These are phyloP conservation scores for Paracanthobrama guichenoti DNA, from an alignment of 2,113 vertebrate species.

Conservation along the genomic window DNA sequence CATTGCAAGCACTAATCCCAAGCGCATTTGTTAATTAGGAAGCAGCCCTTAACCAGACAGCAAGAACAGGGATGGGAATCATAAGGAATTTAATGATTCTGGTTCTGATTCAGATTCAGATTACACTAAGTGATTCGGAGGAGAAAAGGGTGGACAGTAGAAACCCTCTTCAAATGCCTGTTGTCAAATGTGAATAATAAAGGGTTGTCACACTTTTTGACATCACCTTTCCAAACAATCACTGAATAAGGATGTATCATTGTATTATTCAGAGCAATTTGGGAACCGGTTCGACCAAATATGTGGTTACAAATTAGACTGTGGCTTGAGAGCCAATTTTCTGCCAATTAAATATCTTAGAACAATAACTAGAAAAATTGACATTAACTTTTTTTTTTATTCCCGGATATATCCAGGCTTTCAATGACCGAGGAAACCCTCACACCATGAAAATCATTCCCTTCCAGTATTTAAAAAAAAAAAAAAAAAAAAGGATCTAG, in stretches of 20 bases:
- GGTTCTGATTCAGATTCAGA: neutral
- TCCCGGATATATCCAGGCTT: neutral
- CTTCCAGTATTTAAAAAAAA: neutral
- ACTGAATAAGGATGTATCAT: neutral
- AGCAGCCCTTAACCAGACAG: constrained; percentile 30
- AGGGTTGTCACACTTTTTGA: neutral
- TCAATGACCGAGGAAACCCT: neutral
- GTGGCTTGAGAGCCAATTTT: neutral
- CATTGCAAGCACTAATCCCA: constrained; percentile 57
- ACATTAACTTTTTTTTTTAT: neutral
- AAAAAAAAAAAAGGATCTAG: neutral
- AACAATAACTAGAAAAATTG: neutral
- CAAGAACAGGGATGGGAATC: constrained; percentile 5
- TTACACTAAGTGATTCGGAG: neutral
- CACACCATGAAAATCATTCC: neutral
- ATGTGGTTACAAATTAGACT: neutral
- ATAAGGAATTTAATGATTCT: neutral
- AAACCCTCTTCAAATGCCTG: neutral
- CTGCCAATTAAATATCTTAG: neutral
- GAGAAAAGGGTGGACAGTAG: neutral
- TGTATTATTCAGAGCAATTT: neutral
- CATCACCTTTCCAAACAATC: neutral
- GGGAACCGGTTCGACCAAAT: neutral
- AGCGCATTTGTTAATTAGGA: constrained; percentile 60
- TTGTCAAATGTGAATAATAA: neutral